phyloP scores from a whole-genome alignment of 2,888 invertebrate genomes.

The Trichopria drosophilae region DNA sequence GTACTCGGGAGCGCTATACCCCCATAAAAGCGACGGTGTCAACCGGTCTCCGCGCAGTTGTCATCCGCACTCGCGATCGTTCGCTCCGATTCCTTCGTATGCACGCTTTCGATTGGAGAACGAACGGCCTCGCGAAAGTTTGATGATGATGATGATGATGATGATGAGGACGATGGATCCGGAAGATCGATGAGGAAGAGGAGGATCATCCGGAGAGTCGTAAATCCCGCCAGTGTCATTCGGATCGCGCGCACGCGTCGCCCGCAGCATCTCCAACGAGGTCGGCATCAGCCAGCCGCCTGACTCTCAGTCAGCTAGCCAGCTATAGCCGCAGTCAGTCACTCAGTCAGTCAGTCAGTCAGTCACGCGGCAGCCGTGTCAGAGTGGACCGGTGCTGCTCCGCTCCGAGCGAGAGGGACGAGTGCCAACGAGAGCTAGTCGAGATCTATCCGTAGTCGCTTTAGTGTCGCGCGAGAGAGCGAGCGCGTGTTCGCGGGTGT shows the following conservation, averaged over 20 bases:
- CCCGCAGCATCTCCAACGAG: slow-evolving; percentile 10
- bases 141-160: background rate
- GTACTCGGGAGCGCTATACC: slow-evolving; percentile 36
- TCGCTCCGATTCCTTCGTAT: slow-evolving; percentile 32
- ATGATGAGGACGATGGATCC: background rate
- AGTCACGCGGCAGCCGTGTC: slow-evolving; percentile 22
- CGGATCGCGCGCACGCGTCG: slow-evolving; percentile 10
- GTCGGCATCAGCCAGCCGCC: slow-evolving; percentile 17
- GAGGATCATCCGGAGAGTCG: slow-evolving; percentile 6
- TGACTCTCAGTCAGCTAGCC: slow-evolving; percentile 39
- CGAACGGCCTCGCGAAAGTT: background rate
- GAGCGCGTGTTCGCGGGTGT: slow-evolving; percentile 9
- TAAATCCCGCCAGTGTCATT: slow-evolving; percentile 2
- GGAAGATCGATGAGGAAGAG: slow-evolving; percentile 5
- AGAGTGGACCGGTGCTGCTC: slow-evolving; percentile 17
- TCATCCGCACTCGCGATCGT: slow-evolving; percentile 44
- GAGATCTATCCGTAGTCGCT: too few species aligned
- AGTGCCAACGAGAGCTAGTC: slow-evolving; percentile 11
- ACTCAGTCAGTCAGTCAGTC: slow-evolving; percentile 42
- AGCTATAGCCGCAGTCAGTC: slow-evolving; percentile 41
- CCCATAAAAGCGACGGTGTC: slow-evolving; percentile 49
- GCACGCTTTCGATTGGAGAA: background rate
- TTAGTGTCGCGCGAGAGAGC: too few species aligned
- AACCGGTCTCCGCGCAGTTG: slow-evolving; percentile 49
- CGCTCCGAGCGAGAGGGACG: slow-evolving; percentile 13